Base-by-base conservation (phyloP, 2,797 vertebrate genomes). In the Acropternis orthonyx region DNA sequence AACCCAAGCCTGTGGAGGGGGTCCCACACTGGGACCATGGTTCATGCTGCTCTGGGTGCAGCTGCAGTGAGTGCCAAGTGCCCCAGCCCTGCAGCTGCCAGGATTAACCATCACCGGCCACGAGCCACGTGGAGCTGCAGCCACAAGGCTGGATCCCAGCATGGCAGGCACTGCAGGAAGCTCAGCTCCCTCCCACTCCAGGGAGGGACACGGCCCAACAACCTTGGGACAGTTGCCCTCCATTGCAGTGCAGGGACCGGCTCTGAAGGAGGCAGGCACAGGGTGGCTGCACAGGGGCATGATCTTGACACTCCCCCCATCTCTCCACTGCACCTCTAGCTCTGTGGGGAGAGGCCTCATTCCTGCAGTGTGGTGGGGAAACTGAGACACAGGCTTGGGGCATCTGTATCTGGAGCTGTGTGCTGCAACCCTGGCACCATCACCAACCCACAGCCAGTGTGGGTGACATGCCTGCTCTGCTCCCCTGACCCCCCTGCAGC, bases 1-100 rank as follows among this genome's bases (percentile, higher is more conserved):
- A n/a, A 26, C 19, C 39, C 10, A 10, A 3, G 39, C 77, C 23
- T 3, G 4, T 14, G 73, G 72, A 52, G 28, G 10, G 44, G 52
- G 10, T 28, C 20, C 13, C 3, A 11, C 21, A 2, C 8, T 0
- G 2, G 22, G 37, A 23, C 30, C 43, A 10, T 0, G 0, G 21
- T 39, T 20, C 0, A 0, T 4, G 75, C 10, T 0, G 20, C 44
- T 19, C 21, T 3, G 3, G 41, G 32, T 0, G 0, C 39, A 13
- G 55, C 51, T 5, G 37, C 41, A 8, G 52, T 3, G 23, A 24
- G 26, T 4, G 22, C 3, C 12, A 32, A 28, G 78, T 59, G 78
- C 67, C 51, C 48, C 88, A 65, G 82, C 54, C 66, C 88, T 9
- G 2, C 75, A 88, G 63, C 85, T 89, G 89, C 14, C 0, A 4